phyloP scores from a whole-genome alignment of 2,888 invertebrate species.

The Orthosia cruda region DNA sequence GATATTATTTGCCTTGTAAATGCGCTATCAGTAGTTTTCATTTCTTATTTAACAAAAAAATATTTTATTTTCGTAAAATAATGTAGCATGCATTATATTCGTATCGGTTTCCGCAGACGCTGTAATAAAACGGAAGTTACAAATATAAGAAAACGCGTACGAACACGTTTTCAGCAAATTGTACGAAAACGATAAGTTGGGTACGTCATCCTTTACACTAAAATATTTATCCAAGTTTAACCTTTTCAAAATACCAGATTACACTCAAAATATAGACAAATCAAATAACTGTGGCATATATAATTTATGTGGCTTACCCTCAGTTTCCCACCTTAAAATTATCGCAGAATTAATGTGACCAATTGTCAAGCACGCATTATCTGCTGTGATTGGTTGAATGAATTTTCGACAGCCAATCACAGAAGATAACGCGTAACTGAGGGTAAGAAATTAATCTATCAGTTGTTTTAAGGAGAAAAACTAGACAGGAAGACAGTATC shows the following conservation, averaged over 20 bases:
- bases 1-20: slow-evolving; percentile 29
- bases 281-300: background rate
- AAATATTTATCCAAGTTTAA: background rate
- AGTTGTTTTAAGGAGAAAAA: no score
- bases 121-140: background rate
- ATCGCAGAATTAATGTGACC: no score
- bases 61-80: background rate
- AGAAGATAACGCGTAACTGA: no score
- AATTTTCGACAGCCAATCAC: no score
- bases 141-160: background rate
- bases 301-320: no score
- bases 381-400: no score
- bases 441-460: no score
- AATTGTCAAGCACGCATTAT: no score
- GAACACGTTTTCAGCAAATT: background rate
- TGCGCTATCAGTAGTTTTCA: slow-evolving; percentile 10
- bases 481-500: no score
- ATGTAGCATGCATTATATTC: background rate
- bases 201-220: background rate
- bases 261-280: background rate
- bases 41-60: background rate
- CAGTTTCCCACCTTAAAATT: no score
- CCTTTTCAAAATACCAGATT: background rate
- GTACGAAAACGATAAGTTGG: background rate
- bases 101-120: background rate